Conservation (phyloP, 2,113 vertebrate species). For the Rhinolophus sinicus region DNA sequence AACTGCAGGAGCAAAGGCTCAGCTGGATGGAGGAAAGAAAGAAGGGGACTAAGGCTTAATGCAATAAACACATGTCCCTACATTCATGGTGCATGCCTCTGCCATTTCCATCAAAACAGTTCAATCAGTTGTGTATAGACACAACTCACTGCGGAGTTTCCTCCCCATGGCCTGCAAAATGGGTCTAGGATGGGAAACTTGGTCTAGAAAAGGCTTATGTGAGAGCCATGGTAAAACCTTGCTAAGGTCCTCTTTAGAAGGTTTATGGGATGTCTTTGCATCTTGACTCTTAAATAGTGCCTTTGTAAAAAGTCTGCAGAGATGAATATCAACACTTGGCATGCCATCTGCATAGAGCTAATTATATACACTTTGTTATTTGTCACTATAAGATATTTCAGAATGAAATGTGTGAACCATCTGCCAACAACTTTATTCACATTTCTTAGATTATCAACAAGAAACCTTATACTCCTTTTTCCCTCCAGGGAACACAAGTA, state of each 20-base stretch:
- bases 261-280: conserved; percentile 53
- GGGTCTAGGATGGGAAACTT: not conserved
- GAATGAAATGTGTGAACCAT: conserved; percentile 85
- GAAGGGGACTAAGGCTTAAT: not conserved
- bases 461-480: conserved; percentile 45
- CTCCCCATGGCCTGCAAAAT: not conserved
- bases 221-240: not conserved
- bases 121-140: not conserved
- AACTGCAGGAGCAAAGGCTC: not conserved
- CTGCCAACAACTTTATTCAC: conserved; percentile 84
- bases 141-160: not conserved
- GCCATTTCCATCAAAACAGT: not conserved
- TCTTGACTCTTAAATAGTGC: conserved; percentile 73
- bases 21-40: not conserved
- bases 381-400: conserved; percentile 86
- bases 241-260: conserved; percentile 31
- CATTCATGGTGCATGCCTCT: not conserved
- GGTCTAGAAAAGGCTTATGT: not conserved
- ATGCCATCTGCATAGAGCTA: conserved; percentile 83
- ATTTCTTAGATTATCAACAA: conserved; percentile 81
- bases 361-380: conserved; percentile 85
- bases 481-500: conserved; percentile 54
- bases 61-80: not conserved
- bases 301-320: conserved; percentile 74
- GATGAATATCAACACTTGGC: conserved; percentile 77